phyloP scores from a whole-genome alignment of 2,888 invertebrate species.

The Drosophila monieri region DNA sequence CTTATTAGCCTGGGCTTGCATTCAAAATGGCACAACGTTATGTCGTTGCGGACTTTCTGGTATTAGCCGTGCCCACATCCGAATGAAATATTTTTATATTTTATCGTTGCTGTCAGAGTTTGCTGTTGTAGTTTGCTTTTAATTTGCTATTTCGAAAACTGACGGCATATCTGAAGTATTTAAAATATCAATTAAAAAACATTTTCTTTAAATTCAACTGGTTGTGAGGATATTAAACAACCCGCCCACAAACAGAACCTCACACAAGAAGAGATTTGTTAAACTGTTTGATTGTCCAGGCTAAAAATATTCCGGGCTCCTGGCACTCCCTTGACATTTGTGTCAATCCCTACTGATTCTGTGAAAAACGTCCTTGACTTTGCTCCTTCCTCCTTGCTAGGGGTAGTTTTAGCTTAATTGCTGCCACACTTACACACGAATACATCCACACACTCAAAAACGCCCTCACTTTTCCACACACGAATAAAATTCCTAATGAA shows the following conservation, averaged over 20 bases:
- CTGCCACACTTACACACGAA: conserved; percentile 30
- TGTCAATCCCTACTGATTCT: conserved; percentile 27
- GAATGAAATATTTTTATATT: conserved; percentile 14
- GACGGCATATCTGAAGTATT: not conserved
- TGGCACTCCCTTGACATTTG: conserved; percentile 14
- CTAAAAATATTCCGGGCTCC: conserved; percentile 30
- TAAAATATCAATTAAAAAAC: not conserved
- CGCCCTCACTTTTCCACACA: not conserved
- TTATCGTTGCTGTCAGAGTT: not conserved
- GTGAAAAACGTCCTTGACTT: conserved; percentile 73
- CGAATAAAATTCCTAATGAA: conserved; percentile 62
- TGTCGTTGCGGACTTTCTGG: not conserved
- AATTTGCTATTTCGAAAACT: not conserved
- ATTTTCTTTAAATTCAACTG: not conserved
- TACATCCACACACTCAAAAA: not conserved
- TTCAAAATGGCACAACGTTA: conserved; percentile 1
- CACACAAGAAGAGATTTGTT: conserved; percentile 22
- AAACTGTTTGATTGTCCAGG: conserved; percentile 65
- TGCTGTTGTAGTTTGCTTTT: not conserved
- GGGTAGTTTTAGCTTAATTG: conserved; percentile 63
- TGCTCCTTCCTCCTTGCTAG: conserved; percentile 34
- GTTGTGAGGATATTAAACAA: too few relatives aligned
- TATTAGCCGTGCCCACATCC: not conserved
- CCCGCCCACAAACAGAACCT: not conserved
- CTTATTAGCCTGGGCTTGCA: conserved; percentile 9